Conservation (phyloP, 2,113 vertebrate genomes). For the Nerophis ophidion region DNA sequence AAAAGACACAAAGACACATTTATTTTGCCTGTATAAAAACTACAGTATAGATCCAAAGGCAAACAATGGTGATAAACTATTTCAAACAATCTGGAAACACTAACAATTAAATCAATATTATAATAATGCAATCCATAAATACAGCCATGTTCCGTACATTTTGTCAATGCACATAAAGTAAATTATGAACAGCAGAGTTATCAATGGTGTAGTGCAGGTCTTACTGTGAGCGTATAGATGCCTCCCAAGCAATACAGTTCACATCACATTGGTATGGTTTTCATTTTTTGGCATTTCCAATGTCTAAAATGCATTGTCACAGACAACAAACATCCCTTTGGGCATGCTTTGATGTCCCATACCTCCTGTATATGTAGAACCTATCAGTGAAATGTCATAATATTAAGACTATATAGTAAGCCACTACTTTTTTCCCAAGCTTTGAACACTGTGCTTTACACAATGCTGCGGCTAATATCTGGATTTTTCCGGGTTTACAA, state of each 20-base stretch:
- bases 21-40: slow-evolving; percentile 45
- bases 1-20: slow-evolving; percentile 13
- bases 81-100: slow-evolving; percentile 21
- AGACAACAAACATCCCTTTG: slow-evolving; percentile 7
- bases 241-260: not conserved
- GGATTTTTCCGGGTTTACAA: no score
- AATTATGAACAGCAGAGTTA: slow-evolving; percentile 22
- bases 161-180: slow-evolving; percentile 18
- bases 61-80: slow-evolving; percentile 1
- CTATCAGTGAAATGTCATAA: no score
- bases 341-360: no score
- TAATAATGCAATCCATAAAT: slow-evolving; percentile 44
- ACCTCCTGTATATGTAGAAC: no score
- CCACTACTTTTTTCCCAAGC: no score
- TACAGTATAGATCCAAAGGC: slow-evolving; percentile 18
- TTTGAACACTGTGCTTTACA: no score
- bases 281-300: not conserved
- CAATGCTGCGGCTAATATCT: no score
- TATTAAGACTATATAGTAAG: no score
- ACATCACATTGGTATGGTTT: not conserved
- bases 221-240: not conserved
- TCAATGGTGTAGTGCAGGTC: slow-evolving; percentile 20
- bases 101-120: slow-evolving; percentile 20
- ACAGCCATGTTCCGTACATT: slow-evolving; percentile 22
- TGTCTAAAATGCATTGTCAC: not conserved